These are phyloP conservation scores for Malurus alboscapulatus DNA, from an alignment of 2,113 vertebrate genomes.

Conservation along the genomic window DNA sequence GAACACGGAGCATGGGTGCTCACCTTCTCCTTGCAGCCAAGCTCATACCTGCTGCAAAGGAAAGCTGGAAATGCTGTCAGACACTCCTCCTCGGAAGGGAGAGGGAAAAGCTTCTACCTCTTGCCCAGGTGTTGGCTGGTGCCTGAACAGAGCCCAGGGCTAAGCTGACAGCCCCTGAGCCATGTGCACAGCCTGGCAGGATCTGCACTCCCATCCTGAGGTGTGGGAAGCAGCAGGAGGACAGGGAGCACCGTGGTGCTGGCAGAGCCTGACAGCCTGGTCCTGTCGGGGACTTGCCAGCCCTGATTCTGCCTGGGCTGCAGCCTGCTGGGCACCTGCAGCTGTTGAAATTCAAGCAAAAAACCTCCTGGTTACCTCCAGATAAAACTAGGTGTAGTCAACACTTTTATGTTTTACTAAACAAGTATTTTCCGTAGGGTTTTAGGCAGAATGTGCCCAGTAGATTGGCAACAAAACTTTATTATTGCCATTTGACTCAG, in stretches of 20 bases:
- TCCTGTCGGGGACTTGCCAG: too few species aligned
- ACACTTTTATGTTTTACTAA: too few species aligned
- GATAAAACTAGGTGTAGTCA: too few species aligned
- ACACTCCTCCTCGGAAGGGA: neutral
- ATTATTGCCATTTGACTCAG: neutral
- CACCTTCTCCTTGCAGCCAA: rapidly evolving
- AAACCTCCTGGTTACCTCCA: too few species aligned
- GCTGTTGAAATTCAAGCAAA: too few species aligned
- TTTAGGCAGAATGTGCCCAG: neutral
- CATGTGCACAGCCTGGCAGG: neutral
- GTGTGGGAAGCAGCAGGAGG: too few species aligned
- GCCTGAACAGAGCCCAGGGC: neutral
- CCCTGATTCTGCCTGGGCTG: too few species aligned
- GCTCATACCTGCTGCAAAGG: neutral
- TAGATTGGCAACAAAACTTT: neutral
- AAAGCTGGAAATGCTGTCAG: neutral
- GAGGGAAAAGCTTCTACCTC: neutral
- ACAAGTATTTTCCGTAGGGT: too few species aligned
- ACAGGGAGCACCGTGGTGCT: too few species aligned
- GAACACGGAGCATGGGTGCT: rapidly evolving
- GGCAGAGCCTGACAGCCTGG: too few species aligned
- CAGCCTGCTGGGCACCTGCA: too few species aligned
- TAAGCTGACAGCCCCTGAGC: neutral
- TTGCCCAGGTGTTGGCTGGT: neutral
- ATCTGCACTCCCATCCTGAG: too few species aligned